Conservation (phyloP, 2,888 invertebrate genomes). For the Cremastobaeus sp. region DNA sequence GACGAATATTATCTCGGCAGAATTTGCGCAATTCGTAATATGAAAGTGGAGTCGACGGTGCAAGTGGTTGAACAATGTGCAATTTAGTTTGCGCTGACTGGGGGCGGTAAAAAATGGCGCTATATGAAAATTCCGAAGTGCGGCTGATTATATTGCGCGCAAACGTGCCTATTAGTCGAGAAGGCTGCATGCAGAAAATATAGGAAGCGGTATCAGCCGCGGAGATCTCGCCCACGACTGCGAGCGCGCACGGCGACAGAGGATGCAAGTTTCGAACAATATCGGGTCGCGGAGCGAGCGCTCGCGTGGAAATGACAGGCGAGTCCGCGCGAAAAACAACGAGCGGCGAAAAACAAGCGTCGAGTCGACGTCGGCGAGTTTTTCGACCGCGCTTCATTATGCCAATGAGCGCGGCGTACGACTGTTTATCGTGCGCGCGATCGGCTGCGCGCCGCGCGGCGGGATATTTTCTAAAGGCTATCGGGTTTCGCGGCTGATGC, state of each 20-base stretch:
- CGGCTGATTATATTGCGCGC: constrained; percentile 41
- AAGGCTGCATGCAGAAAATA: constrained; percentile 35
- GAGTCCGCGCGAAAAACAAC: constrained; percentile 16
- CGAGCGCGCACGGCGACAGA: constrained; percentile 39
- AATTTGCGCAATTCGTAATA: constrained; percentile 46
- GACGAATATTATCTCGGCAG: constrained; percentile 33
- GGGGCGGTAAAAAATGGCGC: constrained; percentile 36
- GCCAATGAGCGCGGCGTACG: too few relatives aligned
- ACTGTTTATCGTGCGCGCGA: too few relatives aligned
- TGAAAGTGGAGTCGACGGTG: constrained; percentile 15
- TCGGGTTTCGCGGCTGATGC: too few relatives aligned
- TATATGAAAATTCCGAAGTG: constrained; percentile 47
- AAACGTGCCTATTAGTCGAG: constrained; percentile 46
- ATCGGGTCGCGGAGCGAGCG: constrained; percentile 42
- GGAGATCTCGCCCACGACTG: constrained; percentile 37
- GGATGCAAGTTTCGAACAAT: constrained; percentile 41
- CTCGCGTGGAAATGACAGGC: constrained; percentile 48
- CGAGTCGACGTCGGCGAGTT: too few relatives aligned
- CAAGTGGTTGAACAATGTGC: constrained; percentile 48
- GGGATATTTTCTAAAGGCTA: too few relatives aligned
- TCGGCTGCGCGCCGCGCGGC: too few relatives aligned
- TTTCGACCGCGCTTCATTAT: too few relatives aligned
- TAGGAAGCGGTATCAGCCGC: constrained; percentile 41
- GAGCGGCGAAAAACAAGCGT: too few relatives aligned
- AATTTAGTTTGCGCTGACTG: constrained; percentile 40